Conservation (phyloP, 2,888 invertebrate species). For the Eristalis intricaria region DNA sequence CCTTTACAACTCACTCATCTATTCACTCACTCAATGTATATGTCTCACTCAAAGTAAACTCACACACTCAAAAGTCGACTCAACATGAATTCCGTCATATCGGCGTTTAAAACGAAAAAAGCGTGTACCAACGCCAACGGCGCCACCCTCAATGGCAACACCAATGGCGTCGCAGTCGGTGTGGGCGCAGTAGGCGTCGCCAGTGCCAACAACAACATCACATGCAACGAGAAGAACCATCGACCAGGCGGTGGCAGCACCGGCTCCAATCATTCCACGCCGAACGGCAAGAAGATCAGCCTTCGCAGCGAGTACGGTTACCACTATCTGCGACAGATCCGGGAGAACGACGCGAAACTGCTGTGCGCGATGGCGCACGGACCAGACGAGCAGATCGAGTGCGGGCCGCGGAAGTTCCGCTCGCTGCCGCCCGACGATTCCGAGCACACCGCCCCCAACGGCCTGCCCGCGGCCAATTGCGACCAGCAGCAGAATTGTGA, state of each 20-base stretch:
- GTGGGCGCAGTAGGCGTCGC: constrained; percentile 25
- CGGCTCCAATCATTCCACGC: constrained; percentile 62
- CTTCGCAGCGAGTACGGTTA: constrained; percentile 80
- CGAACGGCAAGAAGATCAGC: constrained; percentile 68
- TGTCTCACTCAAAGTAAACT: constrained; percentile 66
- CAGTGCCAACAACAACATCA: constrained; percentile 53
- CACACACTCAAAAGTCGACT: constrained; percentile 39
- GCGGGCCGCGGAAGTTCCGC: constrained; percentile 73
- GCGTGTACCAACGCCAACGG: constrained; percentile 58
- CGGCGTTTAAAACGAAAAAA: constrained; percentile 81
- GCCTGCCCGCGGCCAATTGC: constrained; percentile 67
- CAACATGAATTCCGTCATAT: constrained; percentile 81
- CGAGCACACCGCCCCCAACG: constrained; percentile 75
- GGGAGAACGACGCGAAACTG: constrained; percentile 80
- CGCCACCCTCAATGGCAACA: constrained; percentile 12
- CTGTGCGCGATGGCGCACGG: constrained; percentile 77
- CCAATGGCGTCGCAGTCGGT: constrained; percentile 10
- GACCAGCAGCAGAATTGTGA: constrained; percentile 72
- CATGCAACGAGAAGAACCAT: constrained; percentile 73
- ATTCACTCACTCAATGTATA: constrained; percentile 56
- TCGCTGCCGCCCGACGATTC: constrained; percentile 74
- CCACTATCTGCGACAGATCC: constrained; percentile 80
- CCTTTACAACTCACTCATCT: constrained; percentile 36
- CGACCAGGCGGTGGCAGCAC: constrained; percentile 64
- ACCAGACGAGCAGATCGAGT: constrained; percentile 75